Conservation (phyloP, 23 tunicate species). For the Trididemnum miniatum region DNA sequence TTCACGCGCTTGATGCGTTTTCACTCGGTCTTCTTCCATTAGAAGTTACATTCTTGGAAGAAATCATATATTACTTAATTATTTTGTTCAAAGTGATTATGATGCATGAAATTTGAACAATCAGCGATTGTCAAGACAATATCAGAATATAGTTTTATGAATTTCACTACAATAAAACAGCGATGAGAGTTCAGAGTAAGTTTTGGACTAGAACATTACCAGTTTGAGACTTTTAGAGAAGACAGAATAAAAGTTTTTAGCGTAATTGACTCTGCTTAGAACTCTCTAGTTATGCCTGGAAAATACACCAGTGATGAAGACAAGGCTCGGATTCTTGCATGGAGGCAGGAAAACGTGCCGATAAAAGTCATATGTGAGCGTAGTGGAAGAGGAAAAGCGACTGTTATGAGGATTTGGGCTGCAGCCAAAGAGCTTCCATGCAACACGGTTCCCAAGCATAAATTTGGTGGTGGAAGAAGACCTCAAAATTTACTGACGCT, state of each 20-base stretch:
- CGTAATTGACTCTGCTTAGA: neutral
- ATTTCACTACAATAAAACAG: neutral
- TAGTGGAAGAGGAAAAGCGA: slow-evolving; percentile 25
- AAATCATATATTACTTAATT: too few species aligned
- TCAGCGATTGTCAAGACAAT: neutral
- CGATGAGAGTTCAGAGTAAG: neutral
- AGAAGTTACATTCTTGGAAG: too few species aligned
- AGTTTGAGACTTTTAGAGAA: neutral
- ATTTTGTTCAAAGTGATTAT: neutral
- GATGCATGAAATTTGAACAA: neutral
- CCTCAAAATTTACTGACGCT: neutral
- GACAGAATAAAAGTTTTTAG: neutral
- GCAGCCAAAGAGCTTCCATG: slow-evolving; percentile 30
- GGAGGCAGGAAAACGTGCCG: slow-evolving; percentile 32
- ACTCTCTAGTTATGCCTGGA: slow-evolving; percentile 8
- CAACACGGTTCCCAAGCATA: slow-evolving; percentile 32
- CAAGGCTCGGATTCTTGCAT: slow-evolving; percentile 25
- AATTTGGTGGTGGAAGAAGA: slow-evolving; percentile 30
- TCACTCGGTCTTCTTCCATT: too few species aligned
- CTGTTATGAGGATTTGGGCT: slow-evolving; percentile 30
- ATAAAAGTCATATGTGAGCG: slow-evolving; percentile 26
- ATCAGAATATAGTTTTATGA: neutral
- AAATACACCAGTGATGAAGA: slow-evolving; percentile 30
- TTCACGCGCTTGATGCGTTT: too few species aligned
- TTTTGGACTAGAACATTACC: neutral